phyloP scores from a whole-genome alignment of 1,140 invertebrate genomes.

The Cherax destructor region DNA sequence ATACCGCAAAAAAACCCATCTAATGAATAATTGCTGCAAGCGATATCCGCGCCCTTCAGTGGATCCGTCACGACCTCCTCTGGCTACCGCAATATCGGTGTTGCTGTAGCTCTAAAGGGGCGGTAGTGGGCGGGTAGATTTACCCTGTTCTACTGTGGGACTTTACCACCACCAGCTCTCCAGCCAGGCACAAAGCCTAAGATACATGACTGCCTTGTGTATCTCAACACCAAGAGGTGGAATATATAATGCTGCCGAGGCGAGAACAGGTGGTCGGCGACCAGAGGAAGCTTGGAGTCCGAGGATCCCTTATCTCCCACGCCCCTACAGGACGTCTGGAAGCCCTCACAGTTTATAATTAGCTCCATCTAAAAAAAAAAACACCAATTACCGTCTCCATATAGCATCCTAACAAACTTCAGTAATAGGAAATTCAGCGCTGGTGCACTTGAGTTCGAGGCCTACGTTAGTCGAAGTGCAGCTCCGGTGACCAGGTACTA shows the following conservation, averaged over 20 bases:
- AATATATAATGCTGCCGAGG: not conserved
- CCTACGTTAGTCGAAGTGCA: too few relatives aligned
- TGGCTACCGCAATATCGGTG: too few relatives aligned
- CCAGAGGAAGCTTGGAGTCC: not conserved
- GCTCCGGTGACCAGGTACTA: too few relatives aligned
- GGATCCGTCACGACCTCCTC: not conserved
- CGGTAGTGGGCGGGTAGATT: too few relatives aligned
- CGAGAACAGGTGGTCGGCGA: not conserved
- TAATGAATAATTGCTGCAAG: constrained; percentile 55
- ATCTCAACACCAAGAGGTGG: not conserved
- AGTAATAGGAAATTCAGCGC: not conserved
- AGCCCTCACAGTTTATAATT: not conserved
- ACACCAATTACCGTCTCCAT: not conserved
- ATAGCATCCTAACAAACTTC: not conserved
- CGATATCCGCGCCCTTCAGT: constrained; percentile 21
- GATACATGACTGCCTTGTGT: not conserved
- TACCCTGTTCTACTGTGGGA: too few relatives aligned
- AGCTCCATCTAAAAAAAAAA: not conserved
- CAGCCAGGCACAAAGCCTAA: not conserved
- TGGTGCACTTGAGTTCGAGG: too few relatives aligned
- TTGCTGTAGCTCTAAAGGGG: too few relatives aligned
- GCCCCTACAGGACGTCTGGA: not conserved
- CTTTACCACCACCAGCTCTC: too few relatives aligned
- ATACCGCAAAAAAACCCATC: constrained; percentile 17
- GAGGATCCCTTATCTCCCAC: not conserved